phyloP scores from a whole-genome alignment of 2,888 invertebrate genomes.

The Hyppa rectilinea region DNA sequence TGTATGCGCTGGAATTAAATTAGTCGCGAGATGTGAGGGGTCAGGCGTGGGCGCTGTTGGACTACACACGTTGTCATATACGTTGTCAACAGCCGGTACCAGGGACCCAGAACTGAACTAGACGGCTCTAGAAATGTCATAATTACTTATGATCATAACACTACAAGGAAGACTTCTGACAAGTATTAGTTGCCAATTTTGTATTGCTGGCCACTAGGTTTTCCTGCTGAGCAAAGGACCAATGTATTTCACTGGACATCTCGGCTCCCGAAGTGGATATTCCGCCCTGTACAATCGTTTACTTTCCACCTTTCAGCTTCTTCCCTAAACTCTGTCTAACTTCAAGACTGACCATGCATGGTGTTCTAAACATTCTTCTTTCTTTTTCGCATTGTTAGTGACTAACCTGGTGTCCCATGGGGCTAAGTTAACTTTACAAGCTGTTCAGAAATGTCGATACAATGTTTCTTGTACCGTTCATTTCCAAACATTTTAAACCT shows the following conservation, averaged over 20 bases:
- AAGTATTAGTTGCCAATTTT: background rate
- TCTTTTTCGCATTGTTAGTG: too few relatives aligned
- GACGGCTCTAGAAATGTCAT: background rate
- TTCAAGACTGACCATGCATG: background rate
- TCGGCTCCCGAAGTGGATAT: background rate
- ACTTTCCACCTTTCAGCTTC: background rate
- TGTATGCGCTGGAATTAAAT: slow-evolving; percentile 81
- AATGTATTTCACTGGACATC: background rate
- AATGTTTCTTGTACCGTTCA: too few relatives aligned
- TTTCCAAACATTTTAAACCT: too few relatives aligned
- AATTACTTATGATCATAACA: background rate
- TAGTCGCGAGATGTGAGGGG: slow-evolving; percentile 72
- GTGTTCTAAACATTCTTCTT: background rate
- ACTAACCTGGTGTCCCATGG: too few relatives aligned
- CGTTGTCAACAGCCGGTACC: slow-evolving; percentile 33
- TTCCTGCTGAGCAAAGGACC: background rate
- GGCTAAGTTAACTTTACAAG: too few relatives aligned
- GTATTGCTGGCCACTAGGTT: background rate
- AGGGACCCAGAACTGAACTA: background rate
- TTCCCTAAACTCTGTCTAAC: too few relatives aligned
- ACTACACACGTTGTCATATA: too few relatives aligned
- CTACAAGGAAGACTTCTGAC: background rate
- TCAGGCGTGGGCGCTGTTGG: slow-evolving; percentile 75
- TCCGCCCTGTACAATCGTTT: too few relatives aligned
- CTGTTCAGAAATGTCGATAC: too few relatives aligned